Base-by-base conservation (phyloP, 2,888 invertebrate species). In the Tanypteryx hageni region DNA sequence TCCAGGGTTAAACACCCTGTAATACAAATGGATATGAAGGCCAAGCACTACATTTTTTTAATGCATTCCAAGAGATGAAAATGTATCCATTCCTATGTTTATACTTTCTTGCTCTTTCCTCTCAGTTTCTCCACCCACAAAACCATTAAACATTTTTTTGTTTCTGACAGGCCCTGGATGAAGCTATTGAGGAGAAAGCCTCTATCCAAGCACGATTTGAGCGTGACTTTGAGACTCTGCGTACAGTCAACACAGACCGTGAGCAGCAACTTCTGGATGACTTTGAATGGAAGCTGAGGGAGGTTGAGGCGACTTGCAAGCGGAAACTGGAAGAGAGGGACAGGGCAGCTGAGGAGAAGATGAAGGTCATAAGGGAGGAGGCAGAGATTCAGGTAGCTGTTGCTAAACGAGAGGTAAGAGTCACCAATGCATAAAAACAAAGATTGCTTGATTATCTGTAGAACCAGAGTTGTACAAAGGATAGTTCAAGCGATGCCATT, bases 241-340 rank as follows among this genome's bases (percentile, higher is more conserved):
- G 97, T 4, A 96, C 97, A 0, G 96, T 97, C 84, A 97, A 97
- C 59, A 96, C 97, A 92, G 96, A 94, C 92, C 96, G 97, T 92
- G 98, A 98, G 92, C 97, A 97, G 94, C 96, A 97, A 92, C 96
- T 98, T 94, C 95, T 98, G 93, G 97, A 97, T 7, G 98, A 98
- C 95, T 98, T 98, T 95, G 98, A 98, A 95, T 98, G 98, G 98
- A 97, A 98, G 95, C 95, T 98, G 94, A 95, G 98, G 76, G 97
- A 97, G 94, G 96, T 98, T 94, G 97, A 98, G 95, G 96, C 96
- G 93, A 95, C 96, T 13, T 97, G 97, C 92, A 96, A 98, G 93
- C 96, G 96, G 93, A 96, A 96, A 93, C 93, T 96, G 56, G 96
- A 96, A 93, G 97, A 97, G 59, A 93, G 93, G 92, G 93, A 93